These are phyloP conservation scores for Pelusios castaneus DNA, from an alignment of 2,113 vertebrate genomes.

Conservation along the genomic window DNA sequence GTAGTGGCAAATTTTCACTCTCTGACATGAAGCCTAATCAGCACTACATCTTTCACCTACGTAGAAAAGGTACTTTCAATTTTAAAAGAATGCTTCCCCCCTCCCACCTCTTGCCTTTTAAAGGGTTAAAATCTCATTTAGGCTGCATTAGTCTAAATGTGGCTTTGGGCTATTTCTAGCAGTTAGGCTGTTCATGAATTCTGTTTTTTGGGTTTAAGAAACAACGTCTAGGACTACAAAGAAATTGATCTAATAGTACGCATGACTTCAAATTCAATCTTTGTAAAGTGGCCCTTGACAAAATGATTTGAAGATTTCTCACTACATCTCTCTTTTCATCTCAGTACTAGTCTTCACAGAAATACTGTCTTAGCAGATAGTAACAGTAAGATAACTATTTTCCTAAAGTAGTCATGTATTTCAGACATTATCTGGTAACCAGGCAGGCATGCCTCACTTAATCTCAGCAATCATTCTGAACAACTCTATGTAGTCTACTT, in stretches of 20 bases:
- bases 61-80: conserved; percentile 67
- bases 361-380: not conserved
- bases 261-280: conserved; percentile 72
- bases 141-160: conserved; percentile 74
- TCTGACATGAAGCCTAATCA: conserved; percentile 74
- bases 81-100: conserved; percentile 61
- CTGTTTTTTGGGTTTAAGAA: conserved; percentile 57
- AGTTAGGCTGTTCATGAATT: conserved; percentile 66
- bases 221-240: conserved; percentile 57
- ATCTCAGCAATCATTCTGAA: not conserved
- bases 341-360: conserved; percentile 6
- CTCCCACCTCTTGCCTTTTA: not conserved
- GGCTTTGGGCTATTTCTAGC: conserved; percentile 71
- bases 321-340: conserved; percentile 29
- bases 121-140: conserved; percentile 81
- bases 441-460: not conserved
- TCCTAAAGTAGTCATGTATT: not conserved
- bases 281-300: conserved; percentile 43
- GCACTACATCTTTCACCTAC: conserved; percentile 64
- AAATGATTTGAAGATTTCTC: conserved; percentile 57
- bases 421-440: not conserved
- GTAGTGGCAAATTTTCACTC: conserved; percentile 66
- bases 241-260: conserved; percentile 67
- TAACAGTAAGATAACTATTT: not conserved
- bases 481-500: not conserved